Evolutionary conservation across 2,888 invertebrate species (phyloP), one percentile per base, ranked within the genome.

Genomic region (Sylvicola cinctus): DNA sequence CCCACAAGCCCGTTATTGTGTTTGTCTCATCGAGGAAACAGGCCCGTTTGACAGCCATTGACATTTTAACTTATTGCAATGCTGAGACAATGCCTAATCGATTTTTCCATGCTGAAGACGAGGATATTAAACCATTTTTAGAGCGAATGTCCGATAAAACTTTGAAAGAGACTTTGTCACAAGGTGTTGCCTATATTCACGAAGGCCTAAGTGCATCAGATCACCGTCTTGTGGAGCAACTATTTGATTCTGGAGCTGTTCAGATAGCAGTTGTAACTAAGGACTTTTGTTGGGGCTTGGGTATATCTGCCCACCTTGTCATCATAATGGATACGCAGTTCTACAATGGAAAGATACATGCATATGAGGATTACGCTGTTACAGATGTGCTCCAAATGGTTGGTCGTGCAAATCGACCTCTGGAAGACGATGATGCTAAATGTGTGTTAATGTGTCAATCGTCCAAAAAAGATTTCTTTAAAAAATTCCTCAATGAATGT

Each of bases 321-420:
- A 73, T 99, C 32, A 76, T 98, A 28, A 93, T 96, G 71, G 98
- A 98, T 49, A 93, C 95, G 0, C 91, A 95, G 54, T 77, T 67
- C 52, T 84, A 84, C 54, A 81, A 85, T 52, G 85, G 85, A 37
- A 80, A 80, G 45, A 57, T 55, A 42, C 79, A 80, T 49, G 72
- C 79, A 1, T 95, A 98, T 60, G 95, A 96, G 59, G 98, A 98
- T 60, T 99, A 96, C 57, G 91, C 96, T 0, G 75, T 96, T 20
- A 90, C 88, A 1, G 95, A 95, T 60, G 95, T 99, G 0, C 63
- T 99, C 37, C 98, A 99, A 61, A 99, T 99, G 98, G 96, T 98
- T 80, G 98, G 98, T 2, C 68, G 98, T 36, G 98, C 98, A 37
- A 98, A 98, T 0, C 67, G 98, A 35, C 98, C 98, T 0, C 85